A percentile compares a stretch with the other conserved stretches of the same genome.
phyloP scores from a whole-genome alignment of 2,888 invertebrate species.

The Hyposoter didymator region DNA sequence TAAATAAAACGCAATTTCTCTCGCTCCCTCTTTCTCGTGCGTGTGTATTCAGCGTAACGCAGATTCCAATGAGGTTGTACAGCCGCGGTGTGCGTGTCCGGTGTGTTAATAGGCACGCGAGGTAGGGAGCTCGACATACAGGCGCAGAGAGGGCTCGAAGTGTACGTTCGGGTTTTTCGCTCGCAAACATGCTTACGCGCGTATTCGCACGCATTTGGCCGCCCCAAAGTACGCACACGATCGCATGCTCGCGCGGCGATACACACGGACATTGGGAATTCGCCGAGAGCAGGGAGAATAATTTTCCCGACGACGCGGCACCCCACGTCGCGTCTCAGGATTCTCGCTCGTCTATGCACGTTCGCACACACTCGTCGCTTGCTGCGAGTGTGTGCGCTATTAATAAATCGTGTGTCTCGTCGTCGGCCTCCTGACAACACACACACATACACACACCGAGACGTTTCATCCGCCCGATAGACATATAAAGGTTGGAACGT shows the following conservation, averaged over 20 bases:
- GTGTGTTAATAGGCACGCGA: slow-evolving; percentile 62
- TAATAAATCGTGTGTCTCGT: slow-evolving; percentile 66
- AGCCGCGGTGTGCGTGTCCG: slow-evolving; percentile 49
- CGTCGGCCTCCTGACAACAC: slow-evolving; percentile 32
- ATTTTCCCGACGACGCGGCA: slow-evolving; percentile 1
- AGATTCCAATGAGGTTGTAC: slow-evolving; percentile 3
- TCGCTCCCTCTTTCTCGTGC: not conserved
- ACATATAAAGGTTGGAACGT: slow-evolving; percentile 8
- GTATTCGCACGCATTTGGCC: not conserved
- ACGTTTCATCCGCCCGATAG: not conserved
- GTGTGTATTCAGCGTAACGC: not conserved
- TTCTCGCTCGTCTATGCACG: not conserved
- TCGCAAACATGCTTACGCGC: slow-evolving; percentile 2
- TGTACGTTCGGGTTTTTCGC: slow-evolving; percentile 37
- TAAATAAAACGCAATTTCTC: not conserved
- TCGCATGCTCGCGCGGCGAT: not conserved
- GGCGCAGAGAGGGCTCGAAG: not conserved
- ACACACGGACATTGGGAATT: slow-evolving; percentile 22
- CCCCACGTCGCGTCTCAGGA: not conserved
- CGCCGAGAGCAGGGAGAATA: slow-evolving; percentile 49
- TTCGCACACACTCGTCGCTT: not conserved
- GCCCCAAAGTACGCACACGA: not conserved
- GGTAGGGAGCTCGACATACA: slow-evolving; percentile 8
- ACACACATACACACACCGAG: too few relatives aligned
- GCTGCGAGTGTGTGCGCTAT: slow-evolving; percentile 53